Conservation (phyloP, 1,140 invertebrate species). For the Anadara kagoshimensis region DNA sequence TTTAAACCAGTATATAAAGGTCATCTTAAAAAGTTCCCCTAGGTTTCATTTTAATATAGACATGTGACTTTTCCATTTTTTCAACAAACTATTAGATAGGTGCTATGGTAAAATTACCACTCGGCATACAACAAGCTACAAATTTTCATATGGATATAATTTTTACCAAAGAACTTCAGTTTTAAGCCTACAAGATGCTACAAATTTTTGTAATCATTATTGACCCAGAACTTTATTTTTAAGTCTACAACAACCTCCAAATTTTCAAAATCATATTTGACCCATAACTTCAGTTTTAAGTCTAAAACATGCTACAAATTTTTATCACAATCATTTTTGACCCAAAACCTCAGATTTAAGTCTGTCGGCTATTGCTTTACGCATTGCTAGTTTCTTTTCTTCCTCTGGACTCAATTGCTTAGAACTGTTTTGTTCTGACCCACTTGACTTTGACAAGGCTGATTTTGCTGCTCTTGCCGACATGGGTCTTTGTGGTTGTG, state of each 20-base stretch:
- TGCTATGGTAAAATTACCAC: no score
- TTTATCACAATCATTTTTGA: conserved; percentile 58
- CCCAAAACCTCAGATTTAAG: conserved; percentile 86
- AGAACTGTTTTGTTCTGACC: conserved; percentile 32
- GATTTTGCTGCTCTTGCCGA: conserved; percentile 82
- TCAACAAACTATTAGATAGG: no score
- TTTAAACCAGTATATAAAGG: no score
- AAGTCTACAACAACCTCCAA: no score
- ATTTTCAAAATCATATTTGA: conserved; percentile 62
- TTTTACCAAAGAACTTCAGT: no score
- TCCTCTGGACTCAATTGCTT: conserved; percentile 46
- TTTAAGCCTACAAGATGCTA: no score
- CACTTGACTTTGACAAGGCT: conserved; percentile 71
- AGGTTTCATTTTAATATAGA: no score
- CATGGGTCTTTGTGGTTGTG: conserved; percentile 77
- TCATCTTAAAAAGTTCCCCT: no score
- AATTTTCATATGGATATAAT: no score
- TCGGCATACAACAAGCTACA: no score
- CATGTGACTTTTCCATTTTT: no score
- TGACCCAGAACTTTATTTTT: conserved; percentile 84
- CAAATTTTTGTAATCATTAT: no score
- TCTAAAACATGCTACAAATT: conserved; percentile 53
- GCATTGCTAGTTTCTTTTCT: conserved; percentile 81
- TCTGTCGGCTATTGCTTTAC: conserved; percentile 86
- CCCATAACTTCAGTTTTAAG: conserved; percentile 86